Percentiles rank a stretch among this genome's conserved stretches.
Evolutionary conservation across 1,140 invertebrate species (phyloP).

Genomic region (Himalopsyche phryganea): DNA sequence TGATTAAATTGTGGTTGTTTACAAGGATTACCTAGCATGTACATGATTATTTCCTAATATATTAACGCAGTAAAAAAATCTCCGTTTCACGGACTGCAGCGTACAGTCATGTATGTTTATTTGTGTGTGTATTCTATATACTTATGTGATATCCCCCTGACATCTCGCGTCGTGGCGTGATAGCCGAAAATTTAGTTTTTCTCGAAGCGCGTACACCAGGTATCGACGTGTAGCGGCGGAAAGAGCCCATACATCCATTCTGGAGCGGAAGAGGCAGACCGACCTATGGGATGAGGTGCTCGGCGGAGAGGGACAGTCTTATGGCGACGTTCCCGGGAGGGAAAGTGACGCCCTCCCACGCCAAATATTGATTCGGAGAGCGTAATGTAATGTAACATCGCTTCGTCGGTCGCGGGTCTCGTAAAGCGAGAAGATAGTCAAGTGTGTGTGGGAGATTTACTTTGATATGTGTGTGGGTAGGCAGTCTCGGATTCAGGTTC

Average conservation of each 20-base stretch:
- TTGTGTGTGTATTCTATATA: too few relatives aligned
- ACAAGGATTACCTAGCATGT: too few relatives aligned
- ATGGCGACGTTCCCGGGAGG: constrained; percentile 1
- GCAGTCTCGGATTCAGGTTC: too few relatives aligned
- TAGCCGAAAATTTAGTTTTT: not conserved
- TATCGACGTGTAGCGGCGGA: not conserved
- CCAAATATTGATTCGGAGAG: constrained; percentile 35
- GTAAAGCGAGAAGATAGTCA: not conserved
- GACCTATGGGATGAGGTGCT: constrained; percentile 27
- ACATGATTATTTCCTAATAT: too few relatives aligned
- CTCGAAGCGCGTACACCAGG: not conserved
- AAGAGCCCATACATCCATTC: not conserved
- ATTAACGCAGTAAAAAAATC: too few relatives aligned
- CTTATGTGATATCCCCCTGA: too few relatives aligned
- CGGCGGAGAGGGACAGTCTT: constrained; percentile 7
- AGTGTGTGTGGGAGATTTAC: not conserved
- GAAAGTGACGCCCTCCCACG: constrained; percentile 13
- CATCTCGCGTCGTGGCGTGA: not conserved
- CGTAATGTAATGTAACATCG: constrained; percentile 32
- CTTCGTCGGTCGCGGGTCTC: constrained; percentile 1
- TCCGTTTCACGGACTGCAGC: too few relatives aligned
- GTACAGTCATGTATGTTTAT: too few relatives aligned
- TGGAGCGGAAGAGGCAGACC: constrained; percentile 24
- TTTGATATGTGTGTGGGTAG: not conserved
- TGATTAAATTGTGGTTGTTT: too few relatives aligned